phyloP scores from a whole-genome alignment of 2,113 vertebrate species.

The Baryphthengus martii region DNA sequence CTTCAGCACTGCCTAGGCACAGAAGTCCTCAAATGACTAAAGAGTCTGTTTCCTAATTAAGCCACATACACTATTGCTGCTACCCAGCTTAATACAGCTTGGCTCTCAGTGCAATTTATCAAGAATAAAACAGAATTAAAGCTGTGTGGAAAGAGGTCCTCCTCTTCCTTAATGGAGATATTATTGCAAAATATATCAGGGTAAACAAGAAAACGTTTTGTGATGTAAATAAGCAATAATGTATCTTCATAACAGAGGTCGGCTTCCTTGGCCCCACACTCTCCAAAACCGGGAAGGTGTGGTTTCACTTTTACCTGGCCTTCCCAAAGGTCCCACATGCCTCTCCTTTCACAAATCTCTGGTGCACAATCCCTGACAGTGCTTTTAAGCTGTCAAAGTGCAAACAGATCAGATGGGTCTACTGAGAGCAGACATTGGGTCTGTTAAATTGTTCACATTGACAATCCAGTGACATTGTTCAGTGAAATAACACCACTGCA shows the following conservation, averaged over 20 bases:
- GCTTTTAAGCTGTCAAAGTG: neutral
- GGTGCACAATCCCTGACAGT: neutral
- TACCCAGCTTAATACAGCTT: neutral
- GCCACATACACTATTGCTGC: neutral
- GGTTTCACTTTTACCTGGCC: neutral
- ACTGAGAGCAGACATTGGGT: neutral
- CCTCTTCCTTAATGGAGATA: neutral
- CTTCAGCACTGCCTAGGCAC: neutral
- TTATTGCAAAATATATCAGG: neutral
- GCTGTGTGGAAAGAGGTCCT: neutral
- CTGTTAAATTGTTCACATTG: neutral
- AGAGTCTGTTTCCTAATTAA: neutral
- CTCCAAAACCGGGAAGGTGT: neutral
- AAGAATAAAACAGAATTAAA: neutral
- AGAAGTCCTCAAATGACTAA: neutral
- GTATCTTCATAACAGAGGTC: neutral
- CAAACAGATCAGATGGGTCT: neutral
- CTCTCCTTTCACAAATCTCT: neutral
- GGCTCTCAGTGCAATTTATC: neutral
- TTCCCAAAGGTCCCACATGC: neutral
- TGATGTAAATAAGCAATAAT: neutral
- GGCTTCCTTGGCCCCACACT: neutral
- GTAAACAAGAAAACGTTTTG: neutral
- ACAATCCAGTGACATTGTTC: neutral
- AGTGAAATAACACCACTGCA: neutral